These are phyloP conservation scores for Ammodytes dubius DNA, from an alignment of 2,113 vertebrate species.

Conservation along the genomic window DNA sequence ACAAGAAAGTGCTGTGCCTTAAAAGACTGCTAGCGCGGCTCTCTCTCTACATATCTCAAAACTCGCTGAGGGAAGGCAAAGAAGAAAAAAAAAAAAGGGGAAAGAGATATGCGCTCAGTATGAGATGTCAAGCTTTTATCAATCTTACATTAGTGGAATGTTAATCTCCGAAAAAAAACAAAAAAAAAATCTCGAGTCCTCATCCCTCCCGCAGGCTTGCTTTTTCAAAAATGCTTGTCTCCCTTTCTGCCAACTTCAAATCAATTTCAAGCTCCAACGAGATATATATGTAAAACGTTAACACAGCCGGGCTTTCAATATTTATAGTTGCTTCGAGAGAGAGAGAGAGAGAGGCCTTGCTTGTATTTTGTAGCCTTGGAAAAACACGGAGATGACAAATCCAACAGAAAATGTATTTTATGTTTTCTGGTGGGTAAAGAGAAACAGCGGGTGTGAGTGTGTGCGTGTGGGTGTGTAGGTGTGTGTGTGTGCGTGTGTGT, in stretches of 20 bases:
- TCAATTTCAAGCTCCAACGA: constrained; percentile 86
- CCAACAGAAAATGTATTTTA: constrained; percentile 50
- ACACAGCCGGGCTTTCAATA: constrained; percentile 75
- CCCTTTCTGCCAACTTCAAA: constrained; percentile 78
- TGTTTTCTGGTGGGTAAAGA: constrained; percentile 40
- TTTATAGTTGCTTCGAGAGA: constrained; percentile 73
- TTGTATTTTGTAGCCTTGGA: constrained; percentile 50
- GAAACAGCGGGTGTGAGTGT: constrained; percentile 25
- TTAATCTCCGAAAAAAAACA: constrained; percentile 68
- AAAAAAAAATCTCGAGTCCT: constrained; percentile 34
- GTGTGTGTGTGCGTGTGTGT: no score
- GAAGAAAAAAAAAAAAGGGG: no score
- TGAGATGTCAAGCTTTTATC: constrained; percentile 77
- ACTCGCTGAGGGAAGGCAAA: constrained; percentile 51
- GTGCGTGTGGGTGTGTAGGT: no score
- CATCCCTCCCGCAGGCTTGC: constrained; percentile 44
- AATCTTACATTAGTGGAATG: constrained; percentile 81
- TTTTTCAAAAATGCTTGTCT: constrained; percentile 76
- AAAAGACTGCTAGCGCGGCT: constrained; percentile 39
- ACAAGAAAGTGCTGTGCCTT: constrained; percentile 68
- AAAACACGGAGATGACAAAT: constrained; percentile 60
- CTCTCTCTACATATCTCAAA: constrained; percentile 51
- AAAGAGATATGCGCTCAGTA: constrained; percentile 57
- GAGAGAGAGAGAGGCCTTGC: no score
- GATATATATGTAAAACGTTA: constrained; percentile 79